Percentiles rank a stretch among this genome's conserved stretches.
These are phyloP conservation scores for Cephus nigrinus DNA, from an alignment of 2,888 invertebrate species.

Conservation along the genomic window DNA sequence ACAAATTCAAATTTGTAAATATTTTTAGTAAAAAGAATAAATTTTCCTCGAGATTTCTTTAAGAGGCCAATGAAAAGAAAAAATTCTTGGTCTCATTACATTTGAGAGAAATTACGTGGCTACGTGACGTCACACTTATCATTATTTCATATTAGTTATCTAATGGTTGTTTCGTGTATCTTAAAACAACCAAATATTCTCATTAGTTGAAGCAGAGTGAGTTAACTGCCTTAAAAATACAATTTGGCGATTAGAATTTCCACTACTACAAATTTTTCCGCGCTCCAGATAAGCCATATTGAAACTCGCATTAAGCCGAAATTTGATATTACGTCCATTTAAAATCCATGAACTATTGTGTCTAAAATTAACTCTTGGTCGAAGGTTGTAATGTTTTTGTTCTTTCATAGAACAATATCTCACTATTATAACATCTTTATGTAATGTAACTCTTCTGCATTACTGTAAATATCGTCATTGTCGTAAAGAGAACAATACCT, in stretches of 20 bases:
- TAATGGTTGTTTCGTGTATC: not conserved
- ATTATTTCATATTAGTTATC: not conserved
- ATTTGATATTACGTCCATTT: no score
- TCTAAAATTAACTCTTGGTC: not conserved
- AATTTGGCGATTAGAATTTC: not conserved
- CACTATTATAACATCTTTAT: not conserved
- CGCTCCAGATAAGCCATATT: no score
- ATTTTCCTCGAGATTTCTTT: not conserved
- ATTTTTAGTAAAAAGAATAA: not conserved
- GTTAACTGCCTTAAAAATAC: not conserved
- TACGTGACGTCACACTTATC: not conserved
- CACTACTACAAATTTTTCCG: no score
- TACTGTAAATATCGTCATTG: not conserved
- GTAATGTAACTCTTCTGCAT: not conserved
- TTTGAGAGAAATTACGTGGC: not conserved
- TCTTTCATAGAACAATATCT: not conserved
- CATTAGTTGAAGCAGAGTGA: not conserved
- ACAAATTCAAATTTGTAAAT: no score
- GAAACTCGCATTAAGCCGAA: no score
- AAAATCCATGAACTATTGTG: not conserved
- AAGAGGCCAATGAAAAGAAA: not conserved
- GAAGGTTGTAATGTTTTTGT: not conserved
- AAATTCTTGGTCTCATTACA: not conserved
- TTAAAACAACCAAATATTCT: not conserved
- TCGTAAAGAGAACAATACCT: not conserved